Evolutionary conservation across 2,797 vertebrate species (phyloP).

Genomic region (Parambassis ranga): DNA sequence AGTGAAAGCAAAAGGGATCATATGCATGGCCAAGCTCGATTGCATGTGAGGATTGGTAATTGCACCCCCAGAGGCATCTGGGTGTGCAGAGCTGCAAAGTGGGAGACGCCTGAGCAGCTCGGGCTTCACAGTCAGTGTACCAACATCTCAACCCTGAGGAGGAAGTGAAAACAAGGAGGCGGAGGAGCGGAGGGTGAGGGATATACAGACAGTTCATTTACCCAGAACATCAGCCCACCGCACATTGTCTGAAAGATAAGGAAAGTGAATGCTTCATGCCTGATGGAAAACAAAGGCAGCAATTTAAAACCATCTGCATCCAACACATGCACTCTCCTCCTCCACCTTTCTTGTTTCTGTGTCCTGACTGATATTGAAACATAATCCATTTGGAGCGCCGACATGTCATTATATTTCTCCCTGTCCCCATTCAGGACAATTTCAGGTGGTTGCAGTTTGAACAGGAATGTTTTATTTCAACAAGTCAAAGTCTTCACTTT

Average conservation of each 20-base stretch:
- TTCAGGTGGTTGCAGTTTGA: conserved; percentile 66
- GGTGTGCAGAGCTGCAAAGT: conserved; percentile 78
- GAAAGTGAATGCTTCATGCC: conserved; percentile 77
- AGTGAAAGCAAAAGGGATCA: conserved; percentile 72
- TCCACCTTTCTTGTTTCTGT: conserved; percentile 59
- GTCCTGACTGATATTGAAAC: conserved; percentile 83
- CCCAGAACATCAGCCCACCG: conserved; percentile 78
- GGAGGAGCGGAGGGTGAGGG: conserved; percentile 63
- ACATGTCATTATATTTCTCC: conserved; percentile 80
- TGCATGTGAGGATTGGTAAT: conserved; percentile 83
- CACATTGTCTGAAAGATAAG: conserved; percentile 77
- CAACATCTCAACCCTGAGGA: conserved; percentile 78
- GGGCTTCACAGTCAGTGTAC: conserved; percentile 58
- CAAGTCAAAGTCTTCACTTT: conserved; percentile 50
- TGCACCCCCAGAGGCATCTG: conserved; percentile 80
- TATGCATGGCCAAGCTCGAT: conserved; percentile 76
- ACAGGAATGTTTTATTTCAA: conserved; percentile 65
- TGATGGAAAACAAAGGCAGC: conserved; percentile 85
- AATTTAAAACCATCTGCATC: conserved; percentile 86
- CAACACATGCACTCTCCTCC: conserved; percentile 63
- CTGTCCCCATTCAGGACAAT: conserved; percentile 60
- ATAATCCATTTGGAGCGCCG: conserved; percentile 83
- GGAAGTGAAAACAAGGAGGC: conserved; percentile 70
- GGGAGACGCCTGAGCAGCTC: conserved; percentile 73
- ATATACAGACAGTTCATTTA: conserved; percentile 85